Base-by-base conservation (phyloP, 2,888 invertebrate genomes). In the Dusona sp. region DNA sequence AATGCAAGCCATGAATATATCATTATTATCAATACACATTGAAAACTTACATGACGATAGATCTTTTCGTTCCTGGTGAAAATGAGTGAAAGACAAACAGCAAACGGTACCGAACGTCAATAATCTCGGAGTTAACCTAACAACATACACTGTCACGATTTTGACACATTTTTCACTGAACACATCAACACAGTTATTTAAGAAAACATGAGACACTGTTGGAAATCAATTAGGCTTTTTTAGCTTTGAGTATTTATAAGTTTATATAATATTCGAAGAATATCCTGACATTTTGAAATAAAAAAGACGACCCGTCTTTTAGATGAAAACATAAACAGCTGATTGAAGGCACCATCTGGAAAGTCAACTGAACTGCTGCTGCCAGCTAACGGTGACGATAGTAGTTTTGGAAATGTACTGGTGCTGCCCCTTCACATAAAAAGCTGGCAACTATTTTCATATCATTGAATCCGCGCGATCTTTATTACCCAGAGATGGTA, bases 91-190 rank as follows among this genome's bases (percentile, higher is more conserved):
- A 48, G 6, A 33, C 54, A n/a, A 74, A 25, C 57, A 16, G 16
- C 45, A 33, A 65, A 8, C 9, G 29, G 19, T 29, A 42, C 70
- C 22, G 6, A 42, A 54, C 22, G 57, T 25, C 51, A 45, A 51
- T 9, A 74, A 38, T 75, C 51, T 25, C 36, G n/a, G 72, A 22
- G n/a, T 64, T 85, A 85, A 85, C 85, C 85, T 85, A 42, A 48
- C 3, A 54, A 57, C 25, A 64, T 25, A 68, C 57, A 73, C 54
- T 3, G 48, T 25, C 38, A 64, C 61, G 25, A 38, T 57, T 19
- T 4, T n/a, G n/a, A 33, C 67, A 13, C 38, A 29, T 25, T 77
- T 70, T 72, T 19, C 38, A 68, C 42, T 42, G 8, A 48, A 42
- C 16, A 7, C 45, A 25, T 3, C 8, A 2, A 16, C 61, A 22